Evolutionary conservation across 2,888 invertebrate species (phyloP).

Genomic region (Elegia similella): DNA sequence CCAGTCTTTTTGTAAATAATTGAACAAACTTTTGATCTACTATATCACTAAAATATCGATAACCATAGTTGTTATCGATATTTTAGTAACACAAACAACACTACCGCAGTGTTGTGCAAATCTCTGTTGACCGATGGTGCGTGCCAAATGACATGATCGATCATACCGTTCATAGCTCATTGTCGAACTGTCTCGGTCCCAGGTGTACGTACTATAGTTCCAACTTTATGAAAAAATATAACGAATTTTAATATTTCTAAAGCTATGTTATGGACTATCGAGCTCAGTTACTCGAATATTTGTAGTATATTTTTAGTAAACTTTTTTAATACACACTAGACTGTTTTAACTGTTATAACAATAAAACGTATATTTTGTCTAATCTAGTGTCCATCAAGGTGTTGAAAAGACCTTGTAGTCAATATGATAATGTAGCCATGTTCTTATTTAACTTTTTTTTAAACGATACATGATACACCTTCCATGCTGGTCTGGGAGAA

Average conservation of each 20-base stretch:
- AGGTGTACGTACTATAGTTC: slow-evolving; percentile 16
- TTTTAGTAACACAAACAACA: slow-evolving; percentile 25
- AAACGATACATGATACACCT: too few species aligned
- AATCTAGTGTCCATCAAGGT: too few species aligned
- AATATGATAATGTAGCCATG: too few species aligned
- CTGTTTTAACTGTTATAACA: too few species aligned
- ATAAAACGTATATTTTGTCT: too few species aligned
- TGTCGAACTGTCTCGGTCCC: slow-evolving; percentile 30
- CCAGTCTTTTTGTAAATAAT: too few species aligned
- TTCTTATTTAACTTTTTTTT: too few species aligned
- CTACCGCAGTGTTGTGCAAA: slow-evolving; percentile 59
- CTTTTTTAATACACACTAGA: too few species aligned
- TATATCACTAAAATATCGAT: slow-evolving; percentile 20
- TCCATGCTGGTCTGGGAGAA: too few species aligned
- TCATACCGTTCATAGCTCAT: slow-evolving; percentile 52
- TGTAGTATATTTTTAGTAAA: too few species aligned
- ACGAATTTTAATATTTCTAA: slow-evolving; percentile 7
- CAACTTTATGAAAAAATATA: slow-evolving; percentile 14
- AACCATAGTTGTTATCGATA: slow-evolving; percentile 27
- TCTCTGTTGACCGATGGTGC: slow-evolving; percentile 71
- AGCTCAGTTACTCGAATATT: background rate
- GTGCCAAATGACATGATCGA: slow-evolving; percentile 71
- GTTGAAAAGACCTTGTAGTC: too few species aligned
- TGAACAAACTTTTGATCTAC: too few species aligned
- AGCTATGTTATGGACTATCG: background rate